Evolutionary conservation across 2,888 invertebrate genomes (phyloP), one percentile per base, ranked within the genome.

Genomic region (Osmoderma eremita): DNA sequence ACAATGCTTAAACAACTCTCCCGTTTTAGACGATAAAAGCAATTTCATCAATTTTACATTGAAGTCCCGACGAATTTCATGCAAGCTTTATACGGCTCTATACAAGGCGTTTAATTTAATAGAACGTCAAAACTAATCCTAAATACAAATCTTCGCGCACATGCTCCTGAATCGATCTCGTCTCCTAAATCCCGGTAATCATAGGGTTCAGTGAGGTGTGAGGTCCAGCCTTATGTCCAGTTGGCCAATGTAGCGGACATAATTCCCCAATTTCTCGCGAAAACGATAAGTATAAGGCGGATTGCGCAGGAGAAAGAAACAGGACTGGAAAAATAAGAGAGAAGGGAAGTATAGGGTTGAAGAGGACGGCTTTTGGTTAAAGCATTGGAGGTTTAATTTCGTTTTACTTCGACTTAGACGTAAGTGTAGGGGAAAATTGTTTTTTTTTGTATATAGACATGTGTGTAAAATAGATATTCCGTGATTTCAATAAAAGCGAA

Each of bases 161-260:
- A 70, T 72, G 68, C 58, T 71, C 70, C 38, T 49, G 65, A 71
- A 71, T 71, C 73, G 71, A 73, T 73, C 69, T 73, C 65, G 66
- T 63, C 65, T 63, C 64, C 51, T 64, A 74, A 73, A 73, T 71
- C 72, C 71, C 61, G 71, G 72, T 70, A 73, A 73, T 74, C 71
- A 71, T 54, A 67, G 70, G 68, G 69, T 58, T 71, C 74, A 75
- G 68, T 72, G 74, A 75, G 75, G 75, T 75, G 75, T 74, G 72
- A 74, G 70, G 63, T 69, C 68, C 67, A 65, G 69, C 70, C 17
- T 38, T n/a, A 13, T 73, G 73, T 73, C 74, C 63, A 24, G 42
- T 36, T 51, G 63, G 41, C 69, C 72, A 70, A 72, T 72, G 72
- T 72, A 70, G 62, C 68, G 69, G 65, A 72, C 66, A 17, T 73